These are phyloP conservation scores for Drosophila hydei DNA, from an alignment of 1,140 invertebrate genomes.

Conservation along the genomic window DNA sequence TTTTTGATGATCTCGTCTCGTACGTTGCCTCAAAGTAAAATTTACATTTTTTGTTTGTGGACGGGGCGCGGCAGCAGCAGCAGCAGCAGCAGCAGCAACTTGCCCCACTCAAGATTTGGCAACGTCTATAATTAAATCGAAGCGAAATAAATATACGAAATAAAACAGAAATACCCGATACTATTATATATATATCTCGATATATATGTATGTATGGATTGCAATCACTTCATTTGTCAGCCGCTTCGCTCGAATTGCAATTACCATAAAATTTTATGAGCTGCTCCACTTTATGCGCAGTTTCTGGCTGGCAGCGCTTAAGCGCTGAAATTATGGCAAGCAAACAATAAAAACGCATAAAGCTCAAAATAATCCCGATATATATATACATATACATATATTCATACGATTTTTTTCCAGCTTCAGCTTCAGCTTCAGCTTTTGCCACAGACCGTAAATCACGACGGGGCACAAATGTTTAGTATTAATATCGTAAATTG, in stretches of 20 bases:
- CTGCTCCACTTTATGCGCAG: constrained; percentile 78
- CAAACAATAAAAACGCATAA: constrained; percentile 79
- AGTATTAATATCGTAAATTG: constrained; percentile 83
- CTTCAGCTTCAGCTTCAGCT: not conserved
- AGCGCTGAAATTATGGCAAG: constrained; percentile 73
- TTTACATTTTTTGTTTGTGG: constrained; percentile 32
- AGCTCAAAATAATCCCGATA: constrained; percentile 67
- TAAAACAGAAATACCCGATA: not conserved
- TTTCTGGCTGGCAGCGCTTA: constrained; percentile 59
- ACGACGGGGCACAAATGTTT: constrained; percentile 80
- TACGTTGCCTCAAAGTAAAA: constrained; percentile 1
- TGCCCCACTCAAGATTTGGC: constrained; percentile 27
- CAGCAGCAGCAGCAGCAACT: constrained; percentile 30
- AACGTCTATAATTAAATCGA: constrained; percentile 51
- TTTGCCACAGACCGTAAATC: constrained; percentile 57
- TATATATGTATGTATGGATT: constrained; percentile 21
- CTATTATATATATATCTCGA: constrained; percentile 3
- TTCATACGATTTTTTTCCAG: constrained; percentile 1
- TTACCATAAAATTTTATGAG: constrained; percentile 79
- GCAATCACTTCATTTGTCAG: constrained; percentile 78
- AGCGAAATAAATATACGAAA: constrained; percentile 25
- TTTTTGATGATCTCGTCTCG: constrained; percentile 31
- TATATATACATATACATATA: not conserved
- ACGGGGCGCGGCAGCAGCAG: constrained; percentile 36
- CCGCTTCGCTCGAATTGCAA: constrained; percentile 55